Evolutionary conservation across 2,888 invertebrate genomes (phyloP).

Genomic region (Aromia moschata): DNA sequence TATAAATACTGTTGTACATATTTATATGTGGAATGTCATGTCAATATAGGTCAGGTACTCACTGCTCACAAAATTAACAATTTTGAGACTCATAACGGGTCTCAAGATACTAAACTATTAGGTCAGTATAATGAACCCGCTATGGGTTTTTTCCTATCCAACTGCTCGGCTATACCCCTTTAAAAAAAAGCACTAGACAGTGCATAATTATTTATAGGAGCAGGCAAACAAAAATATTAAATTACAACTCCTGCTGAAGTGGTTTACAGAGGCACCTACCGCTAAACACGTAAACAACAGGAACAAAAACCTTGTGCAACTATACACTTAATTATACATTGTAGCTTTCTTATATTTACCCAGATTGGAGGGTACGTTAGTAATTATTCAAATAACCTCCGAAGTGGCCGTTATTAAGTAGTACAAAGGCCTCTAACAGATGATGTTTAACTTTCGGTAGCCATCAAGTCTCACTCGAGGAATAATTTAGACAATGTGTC

Average conservation of each 20-base stretch:
- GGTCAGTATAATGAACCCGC: too few relatives aligned
- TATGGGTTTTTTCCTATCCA: too few relatives aligned
- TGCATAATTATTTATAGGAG: too few relatives aligned
- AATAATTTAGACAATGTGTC: neutral
- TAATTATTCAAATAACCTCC: neutral
- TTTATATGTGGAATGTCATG: too few relatives aligned
- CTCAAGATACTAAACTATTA: too few relatives aligned
- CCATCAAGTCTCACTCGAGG: neutral
- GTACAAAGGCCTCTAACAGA: neutral
- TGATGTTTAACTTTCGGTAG: neutral
- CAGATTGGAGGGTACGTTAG: neutral
- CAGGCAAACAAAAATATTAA: neutral
- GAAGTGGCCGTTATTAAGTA: neutral
- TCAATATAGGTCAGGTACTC: too few relatives aligned
- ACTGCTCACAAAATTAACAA: too few relatives aligned
- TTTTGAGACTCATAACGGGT: too few relatives aligned
- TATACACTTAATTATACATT: neutral
- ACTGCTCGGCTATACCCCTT: too few relatives aligned
- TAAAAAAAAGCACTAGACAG: too few relatives aligned
- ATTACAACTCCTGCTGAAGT: neutral
- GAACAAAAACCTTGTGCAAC: neutral
- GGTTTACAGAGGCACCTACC: neutral
- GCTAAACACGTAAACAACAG: neutral
- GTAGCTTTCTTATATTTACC: neutral
- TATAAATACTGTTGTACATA: too few relatives aligned